phyloP scores from a whole-genome alignment of 2,113 vertebrate genomes.

The Ondatra zibethicus region DNA sequence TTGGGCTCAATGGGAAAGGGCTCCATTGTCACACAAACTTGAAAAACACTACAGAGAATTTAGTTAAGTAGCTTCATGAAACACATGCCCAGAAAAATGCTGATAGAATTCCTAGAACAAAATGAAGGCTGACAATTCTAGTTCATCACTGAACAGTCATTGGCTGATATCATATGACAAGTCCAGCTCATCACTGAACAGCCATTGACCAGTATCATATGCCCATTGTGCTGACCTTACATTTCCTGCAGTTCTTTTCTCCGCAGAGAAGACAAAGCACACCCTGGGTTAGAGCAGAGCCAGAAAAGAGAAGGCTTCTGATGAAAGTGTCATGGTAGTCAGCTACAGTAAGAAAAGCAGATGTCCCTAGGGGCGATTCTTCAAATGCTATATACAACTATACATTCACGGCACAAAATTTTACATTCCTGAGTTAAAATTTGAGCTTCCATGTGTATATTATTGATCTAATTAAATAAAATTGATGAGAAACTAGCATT shows the following conservation, averaged over 20 bases:
- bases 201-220: too few relatives aligned
- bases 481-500: not conserved
- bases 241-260: not conserved
- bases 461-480: constrained; percentile 18
- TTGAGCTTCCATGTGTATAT: not conserved
- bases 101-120: not conserved
- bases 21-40: constrained; percentile 11
- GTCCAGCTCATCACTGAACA: not conserved
- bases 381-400: constrained; percentile 5
- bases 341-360: constrained; percentile 14
- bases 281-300: not conserved
- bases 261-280: not conserved
- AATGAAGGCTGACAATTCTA: not conserved
- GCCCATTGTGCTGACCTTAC: not conserved
- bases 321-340: not conserved
- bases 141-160: not conserved
- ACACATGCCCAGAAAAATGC: not conserved
- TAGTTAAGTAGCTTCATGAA: constrained; percentile 8
- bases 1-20: not conserved
- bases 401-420: not conserved
- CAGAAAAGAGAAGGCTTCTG: not conserved
- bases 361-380: not conserved
- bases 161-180: not conserved
- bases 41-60: constrained; percentile 3
- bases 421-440: constrained; percentile 7